A percentile compares a stretch with the other conserved stretches of the same genome.
phyloP scores from a whole-genome alignment of 2,113 vertebrate species.

The Ceyx margarethae region DNA sequence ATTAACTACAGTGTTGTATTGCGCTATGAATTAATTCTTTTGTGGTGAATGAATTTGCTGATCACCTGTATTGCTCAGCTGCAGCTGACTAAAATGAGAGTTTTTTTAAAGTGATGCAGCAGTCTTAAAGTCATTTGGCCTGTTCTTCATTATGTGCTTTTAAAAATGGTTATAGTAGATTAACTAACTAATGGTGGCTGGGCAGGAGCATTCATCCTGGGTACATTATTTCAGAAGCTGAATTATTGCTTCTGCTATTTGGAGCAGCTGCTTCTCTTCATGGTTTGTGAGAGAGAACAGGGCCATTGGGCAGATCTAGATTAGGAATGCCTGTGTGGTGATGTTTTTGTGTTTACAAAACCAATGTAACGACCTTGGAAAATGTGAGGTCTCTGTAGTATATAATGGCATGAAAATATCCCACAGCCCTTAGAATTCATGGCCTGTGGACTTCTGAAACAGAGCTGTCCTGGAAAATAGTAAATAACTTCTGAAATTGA shows the following conservation, averaged over 20 bases:
- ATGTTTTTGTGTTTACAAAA: neutral
- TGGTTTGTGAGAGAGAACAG: neutral
- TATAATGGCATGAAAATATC: neutral
- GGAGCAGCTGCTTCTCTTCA: conserved; percentile 1
- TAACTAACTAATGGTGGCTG: conserved; percentile 31
- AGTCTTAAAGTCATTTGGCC: neutral
- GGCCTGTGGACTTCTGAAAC: neutral
- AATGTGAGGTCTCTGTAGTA: neutral
- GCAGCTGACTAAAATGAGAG: neutral
- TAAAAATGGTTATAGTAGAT: conserved; percentile 36
- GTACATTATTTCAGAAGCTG: neutral
- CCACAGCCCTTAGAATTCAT: neutral
- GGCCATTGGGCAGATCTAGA: neutral
- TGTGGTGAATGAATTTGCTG: neutral
- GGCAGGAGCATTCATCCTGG: neutral
- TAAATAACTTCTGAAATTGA: neutral
- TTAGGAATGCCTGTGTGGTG: neutral
- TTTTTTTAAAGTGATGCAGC: neutral
- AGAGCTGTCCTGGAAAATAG: neutral
- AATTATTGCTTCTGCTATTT: neutral
- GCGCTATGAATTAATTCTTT: neutral
- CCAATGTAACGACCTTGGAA: neutral
- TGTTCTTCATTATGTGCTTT: neutral
- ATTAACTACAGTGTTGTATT: neutral
- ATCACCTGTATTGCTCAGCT: neutral